Evolutionary conservation across 2,113 vertebrate genomes (phyloP), one percentile per base, ranked within the genome.

Genomic region (Formicarius rufipectus): DNA sequence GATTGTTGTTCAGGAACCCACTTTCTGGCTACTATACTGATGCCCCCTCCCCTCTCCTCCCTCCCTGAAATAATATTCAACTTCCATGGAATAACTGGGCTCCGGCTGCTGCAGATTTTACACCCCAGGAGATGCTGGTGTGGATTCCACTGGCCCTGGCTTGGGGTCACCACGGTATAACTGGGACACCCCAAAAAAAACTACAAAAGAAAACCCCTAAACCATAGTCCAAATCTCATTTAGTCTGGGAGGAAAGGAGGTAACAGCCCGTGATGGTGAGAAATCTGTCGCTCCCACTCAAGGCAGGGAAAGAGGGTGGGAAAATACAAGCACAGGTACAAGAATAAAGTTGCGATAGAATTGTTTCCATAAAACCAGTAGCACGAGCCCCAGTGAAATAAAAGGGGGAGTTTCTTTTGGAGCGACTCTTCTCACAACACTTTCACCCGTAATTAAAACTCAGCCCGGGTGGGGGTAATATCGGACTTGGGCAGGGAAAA

Each of bases 331-430:
- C 50, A 2, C 89, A 96, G 88, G 83, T 92, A 97, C 22, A 8
- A 58, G 49, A 33, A 23, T 13, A 3, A 91, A 95, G 93, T 96
- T 55, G 86, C 23, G 87, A 42, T 63, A 4, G 84, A 85, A 90
- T 75, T 55, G 86, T 90, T 97, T 82, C 96, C 94, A 79, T 79
- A 79, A 97, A 97, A 87, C 33, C 95, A 60, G n/a, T 42, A 56
- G 73, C 82, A 8, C 4, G 44, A 84, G 35, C 39, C 13, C 28
- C n/a, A 4, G 40, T 1, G 4, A 56, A 68, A 91, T 6, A 30
- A 69, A 83, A n/a, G 14, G 42, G 9, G 44, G 30, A 30, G 33
- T 72, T 89, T 53, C 72, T 84, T 37, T n/a, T n/a, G 3, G 42
- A 3, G 4, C 4, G 15, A 14, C 10, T 84, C 47, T 42, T 75